Conservation (phyloP, 2,888 invertebrate genomes). For the Parnassius glacialis region DNA sequence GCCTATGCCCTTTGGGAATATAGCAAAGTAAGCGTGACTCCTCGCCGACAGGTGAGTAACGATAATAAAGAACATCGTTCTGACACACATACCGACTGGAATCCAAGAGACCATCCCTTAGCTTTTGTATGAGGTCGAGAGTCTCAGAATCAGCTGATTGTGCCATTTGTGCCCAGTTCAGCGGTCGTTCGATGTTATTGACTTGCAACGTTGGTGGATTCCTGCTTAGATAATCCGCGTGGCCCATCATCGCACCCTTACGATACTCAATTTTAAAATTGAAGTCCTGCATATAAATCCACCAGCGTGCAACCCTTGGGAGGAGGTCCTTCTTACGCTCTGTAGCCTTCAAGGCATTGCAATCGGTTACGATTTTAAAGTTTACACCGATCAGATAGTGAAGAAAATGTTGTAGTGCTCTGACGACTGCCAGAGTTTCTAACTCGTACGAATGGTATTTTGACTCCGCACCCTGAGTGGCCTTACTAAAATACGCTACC, state of each 20-base stretch:
- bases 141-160: conserved; percentile 30
- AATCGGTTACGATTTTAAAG: conserved; percentile 22
- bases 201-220: conserved; percentile 22
- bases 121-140: conserved; percentile 13
- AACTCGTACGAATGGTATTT: no score
- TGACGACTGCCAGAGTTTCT: conserved; percentile 28
- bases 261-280: conserved; percentile 29
- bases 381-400: conserved; percentile 28
- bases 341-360: conserved; percentile 31
- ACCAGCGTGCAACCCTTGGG: conserved; percentile 30
- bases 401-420: conserved; percentile 30
- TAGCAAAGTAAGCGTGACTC: no score
- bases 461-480: conserved; percentile 28
- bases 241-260: conserved; percentile 22
- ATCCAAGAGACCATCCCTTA: conserved; percentile 28
- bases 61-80: conserved; percentile 31
- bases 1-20: no score
- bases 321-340: conserved; percentile 30
- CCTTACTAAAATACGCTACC: conserved; percentile 7
- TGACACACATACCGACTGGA: conserved; percentile 16
- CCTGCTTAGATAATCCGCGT: conserved; percentile 30
- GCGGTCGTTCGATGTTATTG: conserved; percentile 14
- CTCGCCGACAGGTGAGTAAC: not conserved
- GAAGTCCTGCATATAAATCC: conserved; percentile 32
- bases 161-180: conserved; percentile 31